A percentile compares a stretch with the other conserved stretches of the same genome.
Conservation (phyloP, 2,888 invertebrate species). For the Lamproptera curius region DNA sequence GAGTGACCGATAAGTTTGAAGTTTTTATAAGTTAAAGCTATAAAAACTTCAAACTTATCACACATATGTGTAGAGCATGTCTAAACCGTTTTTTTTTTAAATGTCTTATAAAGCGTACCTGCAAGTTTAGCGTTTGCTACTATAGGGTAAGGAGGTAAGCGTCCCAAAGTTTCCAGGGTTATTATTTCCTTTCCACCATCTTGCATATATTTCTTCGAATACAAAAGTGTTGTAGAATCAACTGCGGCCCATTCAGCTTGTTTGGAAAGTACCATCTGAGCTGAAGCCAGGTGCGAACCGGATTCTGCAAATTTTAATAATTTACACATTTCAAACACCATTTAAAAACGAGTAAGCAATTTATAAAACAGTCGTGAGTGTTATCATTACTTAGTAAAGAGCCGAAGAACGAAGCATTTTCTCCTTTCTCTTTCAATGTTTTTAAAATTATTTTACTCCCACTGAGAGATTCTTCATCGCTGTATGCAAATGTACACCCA, state of each 20-base stretch:
- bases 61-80: too few relatives aligned
- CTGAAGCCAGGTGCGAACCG: constrained; percentile 80
- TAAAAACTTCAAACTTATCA: too few relatives aligned
- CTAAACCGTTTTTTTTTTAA: background rate
- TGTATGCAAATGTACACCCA: constrained; percentile 77
- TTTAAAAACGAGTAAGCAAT: too few relatives aligned
- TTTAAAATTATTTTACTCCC: constrained; percentile 74
- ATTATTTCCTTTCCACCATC: constrained; percentile 76
- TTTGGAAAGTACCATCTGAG: constrained; percentile 79
- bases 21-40: too few relatives aligned
- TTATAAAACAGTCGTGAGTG: too few relatives aligned
- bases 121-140: constrained; percentile 77
- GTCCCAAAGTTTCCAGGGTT: constrained; percentile 80
- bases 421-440: constrained; percentile 74
- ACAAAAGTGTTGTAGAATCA: constrained; percentile 78
- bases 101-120: constrained; percentile 48
- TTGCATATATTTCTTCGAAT: constrained; percentile 75
- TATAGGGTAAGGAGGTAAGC: constrained; percentile 82
- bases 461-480: constrained; percentile 73
- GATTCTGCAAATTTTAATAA: constrained; percentile 64
- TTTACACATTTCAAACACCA: too few relatives aligned
- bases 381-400: constrained; percentile 72
- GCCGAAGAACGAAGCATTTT: constrained; percentile 80
- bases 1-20: too few relatives aligned
- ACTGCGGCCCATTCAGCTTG: constrained; percentile 82